A percentile compares a stretch with the other conserved stretches of the same genome.
Conservation (phyloP, 2,797 vertebrate species). For the Neostethus bicornis region DNA sequence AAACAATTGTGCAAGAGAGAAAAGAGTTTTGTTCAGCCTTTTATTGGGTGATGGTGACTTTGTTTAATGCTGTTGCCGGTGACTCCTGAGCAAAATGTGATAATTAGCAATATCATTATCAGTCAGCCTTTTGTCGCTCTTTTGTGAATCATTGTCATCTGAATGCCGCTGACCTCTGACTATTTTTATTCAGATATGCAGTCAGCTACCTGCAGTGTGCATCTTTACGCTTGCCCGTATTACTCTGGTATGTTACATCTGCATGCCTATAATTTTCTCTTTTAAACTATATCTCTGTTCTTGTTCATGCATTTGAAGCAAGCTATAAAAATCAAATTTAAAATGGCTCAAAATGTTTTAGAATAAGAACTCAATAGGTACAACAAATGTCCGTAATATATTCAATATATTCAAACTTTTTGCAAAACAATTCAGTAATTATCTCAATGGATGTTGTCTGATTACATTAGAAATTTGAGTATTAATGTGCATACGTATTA, state of each 20-base stretch:
- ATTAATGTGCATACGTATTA: too few relatives aligned
- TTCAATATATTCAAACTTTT: neutral
- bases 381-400: neutral
- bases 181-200: conserved; percentile 28
- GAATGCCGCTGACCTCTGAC: conserved; percentile 30
- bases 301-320: neutral
- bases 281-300: neutral
- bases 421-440: too few relatives aligned
- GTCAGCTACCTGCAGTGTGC: neutral
- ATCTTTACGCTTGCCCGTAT: conserved; percentile 1
- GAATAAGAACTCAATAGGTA: too few relatives aligned
- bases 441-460: too few relatives aligned
- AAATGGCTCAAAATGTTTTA: neutral
- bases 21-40: conserved; percentile 64
- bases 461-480: too few relatives aligned
- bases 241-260: neutral
- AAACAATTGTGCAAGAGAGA: conserved; percentile 68
- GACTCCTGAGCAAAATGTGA: conserved; percentile 67
- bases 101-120: conserved; percentile 66
- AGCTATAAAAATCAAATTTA: neutral
- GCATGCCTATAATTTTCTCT: neutral
- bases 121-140: conserved; percentile 49
- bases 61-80: conserved; percentile 63
- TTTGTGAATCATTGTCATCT: conserved; percentile 37
- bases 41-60: conserved; percentile 70